These are phyloP conservation scores for Circaetus gallicus DNA, from an alignment of 2,113 vertebrate genomes.

Conservation along the genomic window DNA sequence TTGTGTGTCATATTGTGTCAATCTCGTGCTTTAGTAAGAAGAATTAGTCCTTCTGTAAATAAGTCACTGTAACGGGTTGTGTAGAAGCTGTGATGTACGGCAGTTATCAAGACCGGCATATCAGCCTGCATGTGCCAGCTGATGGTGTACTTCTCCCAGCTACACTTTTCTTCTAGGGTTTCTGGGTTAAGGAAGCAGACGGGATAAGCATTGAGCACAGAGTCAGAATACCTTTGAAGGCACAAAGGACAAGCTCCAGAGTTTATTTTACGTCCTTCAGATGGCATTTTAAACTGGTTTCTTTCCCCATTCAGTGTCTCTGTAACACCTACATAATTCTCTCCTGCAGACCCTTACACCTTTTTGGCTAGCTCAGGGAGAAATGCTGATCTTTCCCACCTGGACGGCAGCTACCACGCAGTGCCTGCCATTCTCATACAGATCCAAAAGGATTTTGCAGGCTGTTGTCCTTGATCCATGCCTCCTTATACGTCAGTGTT, in stretches of 20 bases:
- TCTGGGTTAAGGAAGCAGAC: not conserved
- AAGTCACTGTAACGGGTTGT: not conserved
- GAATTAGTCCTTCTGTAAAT: not conserved
- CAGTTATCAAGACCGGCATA: not conserved
- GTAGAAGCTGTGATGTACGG: not conserved
- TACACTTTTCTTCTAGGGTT: not conserved
- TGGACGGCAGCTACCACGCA: not conserved
- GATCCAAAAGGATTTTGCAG: slow-evolving; percentile 37
- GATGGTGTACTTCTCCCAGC: not conserved
- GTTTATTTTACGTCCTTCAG: not conserved
- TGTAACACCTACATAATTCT: not conserved
- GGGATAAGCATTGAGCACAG: not conserved
- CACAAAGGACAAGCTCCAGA: not conserved
- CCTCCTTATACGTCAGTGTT: not conserved
- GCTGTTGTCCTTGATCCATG: not conserved
- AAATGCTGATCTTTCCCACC: slow-evolving; percentile 8
- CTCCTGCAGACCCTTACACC: not conserved
- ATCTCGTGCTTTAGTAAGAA: not conserved
- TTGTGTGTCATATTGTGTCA: not conserved
- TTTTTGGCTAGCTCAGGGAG: not conserved
- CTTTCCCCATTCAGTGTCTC: not conserved
- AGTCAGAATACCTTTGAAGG: not conserved
- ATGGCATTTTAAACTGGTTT: not conserved
- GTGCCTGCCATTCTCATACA: slow-evolving; percentile 12
- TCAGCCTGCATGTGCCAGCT: not conserved